A percentile compares a stretch with the other conserved stretches of the same genome.
phyloP scores from a whole-genome alignment of 2,888 invertebrate species.

The Ecdyonurus torrentis region DNA sequence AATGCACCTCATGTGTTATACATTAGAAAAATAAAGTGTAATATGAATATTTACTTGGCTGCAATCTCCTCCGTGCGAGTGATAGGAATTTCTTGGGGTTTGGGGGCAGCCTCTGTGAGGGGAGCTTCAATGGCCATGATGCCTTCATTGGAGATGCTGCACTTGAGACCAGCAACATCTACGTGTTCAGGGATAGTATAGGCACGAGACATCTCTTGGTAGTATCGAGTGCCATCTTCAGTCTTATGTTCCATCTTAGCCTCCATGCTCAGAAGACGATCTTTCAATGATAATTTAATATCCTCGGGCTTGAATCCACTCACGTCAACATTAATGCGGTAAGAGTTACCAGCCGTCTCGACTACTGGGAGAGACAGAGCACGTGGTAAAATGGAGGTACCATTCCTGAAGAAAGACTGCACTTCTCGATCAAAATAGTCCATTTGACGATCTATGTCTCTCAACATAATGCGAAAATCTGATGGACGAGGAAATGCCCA shows the following conservation, averaged over 20 bases:
- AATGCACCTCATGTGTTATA: too few species aligned
- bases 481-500: neutral
- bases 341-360: constrained; percentile 9
- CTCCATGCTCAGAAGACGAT: constrained; percentile 13
- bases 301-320: constrained; percentile 18
- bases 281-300: constrained; percentile 17
- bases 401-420: constrained; percentile 7
- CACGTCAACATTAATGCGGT: constrained; percentile 16
- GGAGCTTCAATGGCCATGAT: constrained; percentile 18
- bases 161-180: constrained; percentile 16
- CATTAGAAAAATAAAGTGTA: too few species aligned
- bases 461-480: constrained; percentile 12
- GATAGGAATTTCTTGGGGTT: constrained; percentile 2
- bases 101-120: constrained; percentile 3
- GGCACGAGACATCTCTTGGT: constrained; percentile 17
- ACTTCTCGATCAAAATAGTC: constrained; percentile 13
- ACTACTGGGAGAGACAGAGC: constrained; percentile 12
- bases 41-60: neutral
- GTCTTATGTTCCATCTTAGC: constrained; percentile 16
- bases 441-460: constrained; percentile 15
- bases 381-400: constrained; percentile 11
- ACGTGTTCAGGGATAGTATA: constrained; percentile 18
- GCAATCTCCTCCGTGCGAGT: neutral
- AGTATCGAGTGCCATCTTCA: constrained; percentile 16
- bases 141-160: constrained; percentile 16